Evolutionary conservation across 2,113 vertebrate genomes (phyloP).

Genomic region (Neotoma lepida): DNA sequence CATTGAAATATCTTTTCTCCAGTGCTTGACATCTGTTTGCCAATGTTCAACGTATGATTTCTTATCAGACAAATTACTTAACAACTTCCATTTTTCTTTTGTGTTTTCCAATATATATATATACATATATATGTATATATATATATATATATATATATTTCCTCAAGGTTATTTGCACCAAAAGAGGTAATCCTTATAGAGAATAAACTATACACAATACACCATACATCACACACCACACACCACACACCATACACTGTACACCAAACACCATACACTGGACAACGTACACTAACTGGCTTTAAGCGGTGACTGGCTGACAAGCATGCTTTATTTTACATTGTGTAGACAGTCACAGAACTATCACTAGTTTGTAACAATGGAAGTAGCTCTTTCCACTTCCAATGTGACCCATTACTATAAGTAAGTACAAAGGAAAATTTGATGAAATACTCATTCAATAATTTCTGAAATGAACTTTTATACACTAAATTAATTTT

Average conservation of each 20-base stretch:
- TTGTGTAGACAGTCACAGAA: background rate
- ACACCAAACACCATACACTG: too few relatives aligned
- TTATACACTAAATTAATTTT: background rate
- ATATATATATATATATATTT: too few relatives aligned
- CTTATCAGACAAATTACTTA: background rate
- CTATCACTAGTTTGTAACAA: background rate
- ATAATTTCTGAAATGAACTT: background rate
- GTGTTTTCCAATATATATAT: background rate
- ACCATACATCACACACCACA: background rate
- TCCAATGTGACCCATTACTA: background rate
- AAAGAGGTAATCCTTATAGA: background rate
- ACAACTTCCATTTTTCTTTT: background rate
- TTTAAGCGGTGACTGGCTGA: background rate
- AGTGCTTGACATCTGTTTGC: background rate
- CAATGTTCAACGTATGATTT: background rate
- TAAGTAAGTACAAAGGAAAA: background rate
- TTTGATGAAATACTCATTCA: background rate
- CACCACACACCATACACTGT: accelerated
- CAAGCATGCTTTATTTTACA: background rate
- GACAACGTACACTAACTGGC: background rate
- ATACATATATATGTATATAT: too few relatives aligned
- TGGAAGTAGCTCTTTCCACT: background rate
- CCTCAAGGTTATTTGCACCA: background rate
- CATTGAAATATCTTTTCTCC: background rate
- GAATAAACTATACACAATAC: background rate